Percentiles rank a stretch among this genome's conserved stretches.
Evolutionary conservation across 2,888 invertebrate species (phyloP).

Genomic region (Azorinus chamasolen): DNA sequence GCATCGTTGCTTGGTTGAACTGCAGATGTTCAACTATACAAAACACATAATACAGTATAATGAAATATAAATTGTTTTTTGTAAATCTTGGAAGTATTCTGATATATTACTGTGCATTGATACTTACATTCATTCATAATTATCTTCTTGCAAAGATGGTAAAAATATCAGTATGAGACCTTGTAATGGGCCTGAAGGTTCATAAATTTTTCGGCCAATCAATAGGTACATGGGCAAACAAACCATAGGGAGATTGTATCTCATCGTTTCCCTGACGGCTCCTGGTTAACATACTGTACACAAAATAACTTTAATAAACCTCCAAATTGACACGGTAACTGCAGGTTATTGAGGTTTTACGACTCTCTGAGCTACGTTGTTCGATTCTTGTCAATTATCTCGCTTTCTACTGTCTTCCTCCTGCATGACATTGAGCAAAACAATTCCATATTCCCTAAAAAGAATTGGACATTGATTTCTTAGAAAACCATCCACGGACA

Average conservation of each 20-base stretch:
- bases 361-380: slow-evolving; percentile 46
- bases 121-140: too few species aligned
- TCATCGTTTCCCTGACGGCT: slow-evolving; percentile 22
- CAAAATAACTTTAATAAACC: slow-evolving; percentile 65
- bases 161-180: too few species aligned
- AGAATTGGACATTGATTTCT: slow-evolving; percentile 47
- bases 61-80: too few species aligned
- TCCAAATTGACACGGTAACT: slow-evolving; percentile 60
- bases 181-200: too few species aligned
- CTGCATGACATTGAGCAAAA: slow-evolving; percentile 30
- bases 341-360: slow-evolving; percentile 62
- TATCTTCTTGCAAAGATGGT: too few species aligned
- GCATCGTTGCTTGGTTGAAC: too few species aligned
- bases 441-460: slow-evolving; percentile 19
- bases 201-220: too few species aligned
- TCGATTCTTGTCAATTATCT: slow-evolving; percentile 58
- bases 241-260: slow-evolving; percentile 43
- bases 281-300: slow-evolving; percentile 49
- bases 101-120: too few species aligned
- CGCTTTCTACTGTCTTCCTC: slow-evolving; percentile 10
- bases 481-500: slow-evolving; percentile 4
- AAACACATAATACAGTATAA: too few species aligned
- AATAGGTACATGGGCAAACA: slow-evolving; percentile 47
- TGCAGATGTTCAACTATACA: too few species aligned
- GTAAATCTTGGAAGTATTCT: too few species aligned